A percentile compares a stretch with the other conserved stretches of the same genome.
Evolutionary conservation across 35 echinoderm and acorn worm genomes (phyloP).

Genomic region (Stichopus chloronotus): DNA sequence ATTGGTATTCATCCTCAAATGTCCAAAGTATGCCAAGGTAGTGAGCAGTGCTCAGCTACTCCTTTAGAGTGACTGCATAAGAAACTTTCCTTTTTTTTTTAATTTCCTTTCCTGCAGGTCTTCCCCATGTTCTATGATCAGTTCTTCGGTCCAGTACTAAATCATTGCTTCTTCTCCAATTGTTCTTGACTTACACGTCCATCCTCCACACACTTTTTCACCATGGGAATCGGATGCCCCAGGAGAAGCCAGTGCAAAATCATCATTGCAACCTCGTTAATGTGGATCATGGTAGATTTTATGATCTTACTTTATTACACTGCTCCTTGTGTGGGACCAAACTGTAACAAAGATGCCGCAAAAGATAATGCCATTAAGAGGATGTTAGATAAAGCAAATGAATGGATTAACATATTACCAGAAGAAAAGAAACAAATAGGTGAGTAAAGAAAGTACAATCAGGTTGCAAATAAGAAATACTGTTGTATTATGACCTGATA

Average conservation of each 20-base stretch:
- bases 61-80: background rate
- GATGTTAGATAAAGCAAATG: slow-evolving; percentile 90
- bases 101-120: background rate
- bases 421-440: slow-evolving; percentile 95
- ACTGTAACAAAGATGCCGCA: slow-evolving; percentile 51
- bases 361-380: slow-evolving; percentile 71
- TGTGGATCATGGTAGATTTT: slow-evolving; percentile 94
- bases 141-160: background rate
- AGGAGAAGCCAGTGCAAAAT: slow-evolving; percentile 91
- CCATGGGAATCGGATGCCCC: slow-evolving; percentile 62
- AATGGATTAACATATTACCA: slow-evolving; percentile 89
- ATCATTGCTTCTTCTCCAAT: background rate
- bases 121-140: background rate
- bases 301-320: slow-evolving; percentile 87
- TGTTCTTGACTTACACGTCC: background rate
- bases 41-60: too few species aligned
- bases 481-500: too few species aligned
- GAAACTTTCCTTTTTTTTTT: background rate
- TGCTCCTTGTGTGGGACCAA: slow-evolving; percentile 83
- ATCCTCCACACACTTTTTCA: background rate
- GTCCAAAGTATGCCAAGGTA: too few species aligned
- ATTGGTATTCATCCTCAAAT: too few species aligned
- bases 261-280: slow-evolving; percentile 93
- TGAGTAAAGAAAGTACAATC: slow-evolving; percentile 15
- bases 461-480: background rate